Evolutionary conservation across 2,113 vertebrate genomes (phyloP).

Genomic region (Xerus inauris): DNA sequence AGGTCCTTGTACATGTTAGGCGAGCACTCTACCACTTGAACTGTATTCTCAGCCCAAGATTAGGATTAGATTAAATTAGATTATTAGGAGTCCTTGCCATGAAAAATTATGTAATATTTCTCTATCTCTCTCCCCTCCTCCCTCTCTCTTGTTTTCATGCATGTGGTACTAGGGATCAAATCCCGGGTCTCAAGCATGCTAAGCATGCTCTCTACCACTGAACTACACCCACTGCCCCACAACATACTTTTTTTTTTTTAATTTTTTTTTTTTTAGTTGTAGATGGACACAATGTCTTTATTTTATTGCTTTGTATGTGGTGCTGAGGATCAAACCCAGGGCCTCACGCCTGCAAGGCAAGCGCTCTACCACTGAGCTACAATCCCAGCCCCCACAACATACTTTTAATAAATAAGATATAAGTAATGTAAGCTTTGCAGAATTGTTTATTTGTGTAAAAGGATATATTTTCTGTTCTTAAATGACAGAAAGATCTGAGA

Average conservation of each 20-base stretch:
- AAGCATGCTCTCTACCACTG: neutral
- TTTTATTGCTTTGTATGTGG: too few species aligned
- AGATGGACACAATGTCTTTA: too few species aligned
- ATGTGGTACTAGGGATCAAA: neutral
- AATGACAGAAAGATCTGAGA: neutral
- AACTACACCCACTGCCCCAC: neutral
- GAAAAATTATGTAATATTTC: neutral
- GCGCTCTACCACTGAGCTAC: neutral
- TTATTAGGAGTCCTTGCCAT: neutral
- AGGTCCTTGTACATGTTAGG: neutral
- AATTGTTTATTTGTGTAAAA: neutral
- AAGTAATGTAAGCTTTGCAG: constrained; percentile 12
- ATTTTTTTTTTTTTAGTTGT: too few species aligned
- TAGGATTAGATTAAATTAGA: too few species aligned
- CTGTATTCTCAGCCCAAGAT: neutral
- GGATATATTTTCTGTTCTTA: neutral
- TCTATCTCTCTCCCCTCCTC: too few species aligned
- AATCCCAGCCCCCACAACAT: neutral
- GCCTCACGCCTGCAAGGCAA: neutral
- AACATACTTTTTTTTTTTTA: constrained; percentile 30
- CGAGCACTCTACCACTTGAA: neutral
- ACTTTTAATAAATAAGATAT: constrained; percentile 27
- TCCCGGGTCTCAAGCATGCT: neutral
- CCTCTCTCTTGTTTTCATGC: neutral
- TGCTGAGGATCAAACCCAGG: neutral